Conservation (phyloP, 64 coral and sea anemone species). For the Stylophora pistillata region DNA sequence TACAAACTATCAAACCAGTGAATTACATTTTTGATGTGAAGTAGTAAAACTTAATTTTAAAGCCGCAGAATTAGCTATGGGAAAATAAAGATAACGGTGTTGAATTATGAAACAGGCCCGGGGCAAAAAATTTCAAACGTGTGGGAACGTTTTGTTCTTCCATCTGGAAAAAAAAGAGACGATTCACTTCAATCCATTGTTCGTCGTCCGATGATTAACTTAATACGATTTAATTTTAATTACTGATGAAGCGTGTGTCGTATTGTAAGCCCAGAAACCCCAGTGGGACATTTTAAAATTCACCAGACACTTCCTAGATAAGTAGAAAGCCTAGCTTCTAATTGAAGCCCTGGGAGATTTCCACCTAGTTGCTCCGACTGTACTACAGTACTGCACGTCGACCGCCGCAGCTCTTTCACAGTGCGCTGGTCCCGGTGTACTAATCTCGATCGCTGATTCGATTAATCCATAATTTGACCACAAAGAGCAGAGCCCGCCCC, state of each 20-base stretch:
- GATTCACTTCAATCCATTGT: constrained; percentile 59
- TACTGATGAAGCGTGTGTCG: constrained; percentile 84
- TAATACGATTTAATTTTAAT: constrained; percentile 97
- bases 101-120: constrained; percentile 49
- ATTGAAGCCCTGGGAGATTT: constrained; percentile 72
- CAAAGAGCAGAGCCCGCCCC: neutral
- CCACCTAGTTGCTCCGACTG: constrained; percentile 7
- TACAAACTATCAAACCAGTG: constrained; percentile 27
- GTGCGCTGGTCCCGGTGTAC: neutral
- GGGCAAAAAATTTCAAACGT: constrained; percentile 70
- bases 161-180: constrained; percentile 73
- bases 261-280: constrained; percentile 58
- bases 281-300: constrained; percentile 78
- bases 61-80: constrained; percentile 33
- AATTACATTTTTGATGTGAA: neutral
- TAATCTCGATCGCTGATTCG: neutral
- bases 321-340: constrained; percentile 48
- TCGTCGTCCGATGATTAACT: constrained; percentile 71
- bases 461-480: constrained; percentile 44
- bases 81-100: constrained; percentile 13
- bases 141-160: constrained; percentile 75
- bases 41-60: neutral
- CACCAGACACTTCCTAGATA: constrained; percentile 73
- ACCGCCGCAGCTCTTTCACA: neutral
- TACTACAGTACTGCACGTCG: constrained; percentile 1